A percentile compares a stretch with the other conserved stretches of the same genome.
These are phyloP conservation scores for Gallirallus australis DNA, from an alignment of 2,797 vertebrate species.

Conservation along the genomic window DNA sequence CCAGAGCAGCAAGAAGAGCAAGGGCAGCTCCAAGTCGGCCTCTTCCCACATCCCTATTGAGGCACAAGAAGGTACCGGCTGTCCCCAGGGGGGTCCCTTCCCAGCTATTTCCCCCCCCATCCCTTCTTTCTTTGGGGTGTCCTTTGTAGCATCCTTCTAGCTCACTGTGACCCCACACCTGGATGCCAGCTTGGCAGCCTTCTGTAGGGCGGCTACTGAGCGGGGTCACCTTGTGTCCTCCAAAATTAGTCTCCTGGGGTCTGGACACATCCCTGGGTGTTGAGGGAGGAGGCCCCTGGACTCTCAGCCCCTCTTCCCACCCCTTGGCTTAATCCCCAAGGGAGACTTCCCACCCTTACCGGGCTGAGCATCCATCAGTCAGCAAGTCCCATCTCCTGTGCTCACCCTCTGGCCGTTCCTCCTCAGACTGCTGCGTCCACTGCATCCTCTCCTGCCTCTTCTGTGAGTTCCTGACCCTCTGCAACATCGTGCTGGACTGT, in stretches of 20 bases:
- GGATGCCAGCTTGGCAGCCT: background rate
- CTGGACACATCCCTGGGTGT: background rate
- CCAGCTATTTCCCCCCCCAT: fast-evolving
- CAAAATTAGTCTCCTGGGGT: fast-evolving
- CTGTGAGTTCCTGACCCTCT: slow-evolving; percentile 97
- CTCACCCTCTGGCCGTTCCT: background rate
- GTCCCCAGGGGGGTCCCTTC: fast-evolving
- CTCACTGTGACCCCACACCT: fast-evolving
- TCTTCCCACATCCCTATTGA: slow-evolving; percentile 92
- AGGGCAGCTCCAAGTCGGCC: slow-evolving; percentile 89
- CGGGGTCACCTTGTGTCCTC: fast-evolving
- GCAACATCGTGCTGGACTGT: slow-evolving; percentile 96
- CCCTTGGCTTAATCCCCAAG: background rate
- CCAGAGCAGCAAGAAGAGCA: slow-evolving; percentile 93
- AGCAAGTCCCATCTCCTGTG: fast-evolving
- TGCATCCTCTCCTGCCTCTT: slow-evolving; percentile 98
- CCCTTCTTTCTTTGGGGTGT: background rate
- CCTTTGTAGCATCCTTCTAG: background rate
- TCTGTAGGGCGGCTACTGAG: background rate
- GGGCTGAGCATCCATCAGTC: background rate
- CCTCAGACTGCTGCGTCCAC: slow-evolving; percentile 95
- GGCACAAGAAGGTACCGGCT: slow-evolving; percentile 87
- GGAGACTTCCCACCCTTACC: fast-evolving
- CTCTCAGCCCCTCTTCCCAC: background rate
- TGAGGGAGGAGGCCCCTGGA: background rate